Conservation (phyloP, 2,113 vertebrate genomes). For the Nesogale talazaci region DNA sequence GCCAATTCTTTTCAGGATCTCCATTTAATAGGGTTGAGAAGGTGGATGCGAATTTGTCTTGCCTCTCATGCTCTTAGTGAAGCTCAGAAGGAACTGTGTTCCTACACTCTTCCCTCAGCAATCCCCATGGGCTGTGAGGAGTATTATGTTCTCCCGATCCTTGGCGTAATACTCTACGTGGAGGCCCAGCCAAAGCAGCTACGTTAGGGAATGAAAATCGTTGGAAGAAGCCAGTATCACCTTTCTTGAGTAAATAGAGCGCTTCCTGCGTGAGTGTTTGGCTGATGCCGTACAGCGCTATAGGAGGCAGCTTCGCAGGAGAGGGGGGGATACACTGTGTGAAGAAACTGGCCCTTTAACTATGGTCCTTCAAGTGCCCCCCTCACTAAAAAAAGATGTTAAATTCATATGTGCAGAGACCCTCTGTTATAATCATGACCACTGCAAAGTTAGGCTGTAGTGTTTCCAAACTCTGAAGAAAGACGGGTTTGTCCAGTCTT, state of each 20-base stretch:
- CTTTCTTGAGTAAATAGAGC: not conserved
- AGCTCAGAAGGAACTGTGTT: conserved; percentile 22
- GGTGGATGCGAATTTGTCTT: conserved; percentile 59
- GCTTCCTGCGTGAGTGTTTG: not conserved
- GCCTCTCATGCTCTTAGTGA: conserved; percentile 48
- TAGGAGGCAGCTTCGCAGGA: not conserved
- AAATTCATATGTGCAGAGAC: not conserved
- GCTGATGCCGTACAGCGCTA: not conserved
- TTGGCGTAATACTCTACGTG: conserved; percentile 18
- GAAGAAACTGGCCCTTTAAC: not conserved
- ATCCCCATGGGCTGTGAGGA: conserved; percentile 9
- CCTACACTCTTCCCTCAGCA: not conserved
- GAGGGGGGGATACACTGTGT: accelerated
- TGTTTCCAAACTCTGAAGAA: not conserved
- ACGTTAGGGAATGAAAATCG: conserved; percentile 55
- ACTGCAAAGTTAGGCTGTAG: not conserved
- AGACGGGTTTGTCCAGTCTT: no score
- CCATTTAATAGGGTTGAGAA: conserved; percentile 55
- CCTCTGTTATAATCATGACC: not conserved
- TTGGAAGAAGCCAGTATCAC: conserved; percentile 10
- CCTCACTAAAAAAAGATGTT: not conserved
- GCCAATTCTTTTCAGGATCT: conserved; percentile 45
- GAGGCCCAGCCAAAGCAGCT: conserved; percentile 15
- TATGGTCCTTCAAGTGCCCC: not conserved
- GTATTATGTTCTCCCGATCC: conserved; percentile 33